A percentile compares a stretch with the other conserved stretches of the same genome.
Conservation (phyloP, 2,888 invertebrate genomes). For the Drosophila nr. fundita region DNA sequence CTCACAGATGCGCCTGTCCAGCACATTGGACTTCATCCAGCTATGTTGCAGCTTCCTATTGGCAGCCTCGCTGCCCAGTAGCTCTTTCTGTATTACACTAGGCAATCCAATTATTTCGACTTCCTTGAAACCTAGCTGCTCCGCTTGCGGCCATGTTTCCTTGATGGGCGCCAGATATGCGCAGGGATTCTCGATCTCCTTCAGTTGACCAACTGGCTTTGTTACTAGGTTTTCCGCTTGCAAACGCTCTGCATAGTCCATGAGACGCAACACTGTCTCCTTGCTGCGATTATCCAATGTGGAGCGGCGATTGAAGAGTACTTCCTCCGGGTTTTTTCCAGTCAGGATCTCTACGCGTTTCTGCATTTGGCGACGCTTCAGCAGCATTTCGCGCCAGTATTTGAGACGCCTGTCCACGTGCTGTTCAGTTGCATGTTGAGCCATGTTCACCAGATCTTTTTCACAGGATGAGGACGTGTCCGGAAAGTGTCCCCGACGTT, state of each 20-base stretch:
- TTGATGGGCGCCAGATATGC: slow-evolving; percentile 28
- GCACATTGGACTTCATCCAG: slow-evolving; percentile 71
- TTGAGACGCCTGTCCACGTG: slow-evolving; percentile 73
- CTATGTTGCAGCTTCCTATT: slow-evolving; percentile 29
- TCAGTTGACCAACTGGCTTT: slow-evolving; percentile 35
- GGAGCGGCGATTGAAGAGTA: slow-evolving; percentile 73
- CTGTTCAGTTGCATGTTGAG: slow-evolving; percentile 22
- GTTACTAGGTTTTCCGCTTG: slow-evolving; percentile 32
- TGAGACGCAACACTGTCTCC: slow-evolving; percentile 66
- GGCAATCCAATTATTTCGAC: slow-evolving; percentile 77
- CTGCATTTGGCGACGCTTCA: slow-evolving; percentile 63
- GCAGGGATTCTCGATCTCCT: slow-evolving; percentile 43
- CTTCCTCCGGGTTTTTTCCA: slow-evolving; percentile 57
- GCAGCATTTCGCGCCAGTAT: slow-evolving; percentile 76
- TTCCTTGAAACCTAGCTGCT: slow-evolving; percentile 39
- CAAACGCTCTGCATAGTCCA: slow-evolving; percentile 77
- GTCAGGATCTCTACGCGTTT: slow-evolving; percentile 49
- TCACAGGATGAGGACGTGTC: slow-evolving; percentile 65
- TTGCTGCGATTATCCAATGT: slow-evolving; percentile 76
- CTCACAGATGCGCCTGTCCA: slow-evolving; percentile 64
- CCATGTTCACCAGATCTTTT: background rate
- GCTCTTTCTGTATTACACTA: slow-evolving; percentile 54
- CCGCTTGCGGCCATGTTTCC: slow-evolving; percentile 72
- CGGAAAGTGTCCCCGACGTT: slow-evolving; percentile 62
- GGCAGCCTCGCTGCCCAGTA: slow-evolving; percentile 56